A percentile compares a stretch with the other conserved stretches of the same genome.
Conservation (phyloP, 2,797 vertebrate genomes). For the Antrozous pallidus region DNA sequence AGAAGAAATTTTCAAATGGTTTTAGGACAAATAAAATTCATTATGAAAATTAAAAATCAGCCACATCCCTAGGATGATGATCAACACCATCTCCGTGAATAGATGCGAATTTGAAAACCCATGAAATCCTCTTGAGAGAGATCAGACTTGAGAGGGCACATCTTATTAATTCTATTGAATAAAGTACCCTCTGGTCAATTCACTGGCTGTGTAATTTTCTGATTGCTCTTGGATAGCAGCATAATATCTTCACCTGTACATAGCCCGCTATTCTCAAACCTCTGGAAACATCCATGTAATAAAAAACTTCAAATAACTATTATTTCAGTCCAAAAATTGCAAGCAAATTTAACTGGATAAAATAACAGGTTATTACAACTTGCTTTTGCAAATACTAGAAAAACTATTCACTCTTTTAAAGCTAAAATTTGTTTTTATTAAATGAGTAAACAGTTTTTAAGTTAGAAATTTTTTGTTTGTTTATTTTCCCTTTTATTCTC, state of each 20-base stretch:
- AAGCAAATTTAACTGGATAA: constrained; percentile 25
- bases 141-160: neutral
- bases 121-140: constrained; percentile 41
- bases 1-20: constrained; percentile 53
- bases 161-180: constrained; percentile 28
- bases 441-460: neutral
- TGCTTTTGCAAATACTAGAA: constrained; percentile 19
- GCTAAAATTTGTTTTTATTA: neutral
- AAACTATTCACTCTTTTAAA: neutral
- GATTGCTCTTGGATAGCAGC: neutral
- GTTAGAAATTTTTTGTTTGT: neutral
- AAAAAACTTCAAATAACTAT: constrained; percentile 58
- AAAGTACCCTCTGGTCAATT: neutral
- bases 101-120: constrained; percentile 14
- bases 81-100: neutral
- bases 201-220: neutral
- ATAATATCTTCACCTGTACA: neutral
- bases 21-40: constrained; percentile 45
- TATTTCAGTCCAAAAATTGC: constrained; percentile 9
- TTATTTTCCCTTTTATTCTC: constrained; percentile 17
- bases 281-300: neutral
- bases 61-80: neutral
- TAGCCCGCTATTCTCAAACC: neutral
- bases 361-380: neutral
- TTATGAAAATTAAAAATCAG: constrained; percentile 42